Evolutionary conservation across 2,888 invertebrate species (phyloP).

Genomic region (Ornithoptera alexandrae): DNA sequence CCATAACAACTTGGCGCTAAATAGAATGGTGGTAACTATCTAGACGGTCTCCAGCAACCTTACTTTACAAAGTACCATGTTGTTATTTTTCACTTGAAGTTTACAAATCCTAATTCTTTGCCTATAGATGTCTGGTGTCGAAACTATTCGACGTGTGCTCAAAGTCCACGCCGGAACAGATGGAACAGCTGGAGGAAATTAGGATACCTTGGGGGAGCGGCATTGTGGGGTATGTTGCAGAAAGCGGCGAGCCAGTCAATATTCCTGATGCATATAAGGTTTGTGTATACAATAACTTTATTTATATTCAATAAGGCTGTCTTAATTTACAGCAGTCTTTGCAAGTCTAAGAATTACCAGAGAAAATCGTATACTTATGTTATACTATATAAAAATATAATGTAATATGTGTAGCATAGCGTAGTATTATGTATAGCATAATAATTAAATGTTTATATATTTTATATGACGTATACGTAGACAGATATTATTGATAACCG

Average conservation of each 20-base stretch:
- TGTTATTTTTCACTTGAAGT: neutral
- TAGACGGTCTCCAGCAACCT: neutral
- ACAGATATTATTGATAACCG: too few species aligned
- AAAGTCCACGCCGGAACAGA: slow-evolving; percentile 93
- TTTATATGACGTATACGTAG: too few species aligned
- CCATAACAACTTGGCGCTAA: too few species aligned
- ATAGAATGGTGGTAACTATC: too few species aligned
- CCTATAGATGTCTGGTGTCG: slow-evolving; percentile 89
- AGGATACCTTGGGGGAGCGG: slow-evolving; percentile 97
- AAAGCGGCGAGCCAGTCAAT: slow-evolving; percentile 95
- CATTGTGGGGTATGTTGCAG: slow-evolving; percentile 96
- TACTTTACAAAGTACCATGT: neutral
- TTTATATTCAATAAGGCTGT: neutral
- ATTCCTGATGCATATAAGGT: slow-evolving; percentile 98
- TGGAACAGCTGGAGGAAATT: slow-evolving; percentile 95
- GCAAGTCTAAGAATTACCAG: too few species aligned
- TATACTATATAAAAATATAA: too few species aligned
- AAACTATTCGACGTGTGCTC: slow-evolving; percentile 97
- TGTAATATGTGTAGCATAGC: too few species aligned
- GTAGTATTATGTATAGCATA: too few species aligned
- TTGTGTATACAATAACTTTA: slow-evolving; percentile 34
- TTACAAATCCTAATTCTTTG: slow-evolving; percentile 33
- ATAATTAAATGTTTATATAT: too few species aligned
- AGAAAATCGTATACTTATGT: too few species aligned
- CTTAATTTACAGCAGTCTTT: too few species aligned